Evolutionary conservation across 1,140 invertebrate genomes (phyloP), one percentile per base, ranked within the genome.

Genomic region (Cotesia vestalis): DNA sequence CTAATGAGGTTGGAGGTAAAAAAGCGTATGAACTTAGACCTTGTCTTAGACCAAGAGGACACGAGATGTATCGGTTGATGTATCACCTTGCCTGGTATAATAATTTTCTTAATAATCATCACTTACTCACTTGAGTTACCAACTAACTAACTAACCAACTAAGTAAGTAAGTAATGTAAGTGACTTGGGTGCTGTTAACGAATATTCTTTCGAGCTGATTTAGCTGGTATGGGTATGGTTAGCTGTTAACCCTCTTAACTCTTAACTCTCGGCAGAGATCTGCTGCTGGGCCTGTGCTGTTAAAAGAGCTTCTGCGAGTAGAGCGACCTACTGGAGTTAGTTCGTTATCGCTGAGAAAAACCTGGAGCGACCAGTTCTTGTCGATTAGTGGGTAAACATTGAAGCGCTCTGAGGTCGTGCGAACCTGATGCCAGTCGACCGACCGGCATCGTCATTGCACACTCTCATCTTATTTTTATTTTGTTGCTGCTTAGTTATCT

Each of bases 331-430:
- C 77, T 79, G 77, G 77, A 78, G 77, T 76, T 78, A 64, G 61
- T 77, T 79, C 72, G 75, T 78, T 78, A 77, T 71, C 68, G 68
- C 69, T 71, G 63, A 77, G 78, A 80, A 80, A 81, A 81, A 81
- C 71, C 68, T 79, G 80, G 71, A 79, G 75, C 74, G 71, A 80
- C 79, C 78, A 81, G 80, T 81, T 81, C 79, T 81, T 80, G 79
- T 79, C 80, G 80, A 80, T 81, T 81, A 78, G 78, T 79, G 80
- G 79, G 75, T 76, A 80, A 80, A 81, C 80, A 79, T 75, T 79
- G 76, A 79, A 77, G 76, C 71, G 71, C 40, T 46, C 69, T 80
- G 78, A 80, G 79, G 80, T 79, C 78, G 77, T 80, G 79, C 80
- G 76, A 81, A 81, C 78, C 74, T 75, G 71, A 46, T 46, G 4